Base-by-base conservation (phyloP, 2,888 invertebrate species). In the Idaea aversata region DNA sequence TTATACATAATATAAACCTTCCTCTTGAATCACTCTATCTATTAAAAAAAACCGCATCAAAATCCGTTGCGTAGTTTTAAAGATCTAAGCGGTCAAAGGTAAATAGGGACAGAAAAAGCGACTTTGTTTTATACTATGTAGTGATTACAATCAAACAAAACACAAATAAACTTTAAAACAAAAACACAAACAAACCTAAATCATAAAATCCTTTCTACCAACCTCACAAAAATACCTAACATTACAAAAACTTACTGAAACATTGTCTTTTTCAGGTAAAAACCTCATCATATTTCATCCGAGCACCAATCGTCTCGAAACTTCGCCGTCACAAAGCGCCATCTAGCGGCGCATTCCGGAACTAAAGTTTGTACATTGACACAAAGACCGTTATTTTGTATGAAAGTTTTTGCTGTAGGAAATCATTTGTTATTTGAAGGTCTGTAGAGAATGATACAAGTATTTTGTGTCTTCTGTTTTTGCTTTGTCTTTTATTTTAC, bases 221-320 rank as follows among this genome's bases (percentile, higher is more conserved):
- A 47, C 10, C 47, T 10, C 3, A 47, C 47, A 47, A 47, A 47
- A 47, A 47, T 5, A 47, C 47, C 66, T 66, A 70, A 62, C 57
- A 47, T 47, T 7, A 59, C 60, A 15, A 15, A 38, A 69, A 67
- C 68, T 71, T 64, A 74, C 70, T 63, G 59, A 60, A 66, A 68
- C 66, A 67, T 67, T 71, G 70, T 74, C 69, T 70, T 68, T 70
- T 70, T 66, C 71, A 74, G 71, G 72, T 72, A 72, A 63, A n/a
- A 65, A 59, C 59, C 61, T 64, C 58, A 63, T 69, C 69, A 65
- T 70, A 68, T 68, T 67, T 71, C 68, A 68, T 34, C 65, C 38
- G 15, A 57, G 59, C 35, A 10, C 16, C 6, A 34, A 16, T 61
- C 34, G 2, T 34, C 36, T 16, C 13, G 47, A 72, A 71, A 72